A percentile compares a stretch with the other conserved stretches of the same genome.
Evolutionary conservation across 2,888 invertebrate genomes (phyloP).

Genomic region (Tetranychus piercei): DNA sequence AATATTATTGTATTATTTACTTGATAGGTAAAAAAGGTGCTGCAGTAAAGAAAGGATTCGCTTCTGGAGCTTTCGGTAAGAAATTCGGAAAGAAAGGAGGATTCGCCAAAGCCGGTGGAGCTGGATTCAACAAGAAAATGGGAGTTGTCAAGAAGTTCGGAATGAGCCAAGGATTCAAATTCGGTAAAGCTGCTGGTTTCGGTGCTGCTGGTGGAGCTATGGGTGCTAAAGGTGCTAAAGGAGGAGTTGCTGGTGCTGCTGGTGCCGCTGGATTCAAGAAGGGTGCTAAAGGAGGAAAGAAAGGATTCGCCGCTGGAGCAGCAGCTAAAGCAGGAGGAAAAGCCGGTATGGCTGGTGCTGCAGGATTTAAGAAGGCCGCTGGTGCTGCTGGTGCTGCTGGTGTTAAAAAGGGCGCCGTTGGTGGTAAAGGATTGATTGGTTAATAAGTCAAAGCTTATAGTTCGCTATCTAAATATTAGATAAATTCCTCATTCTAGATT

Average conservation of each 20-base stretch:
- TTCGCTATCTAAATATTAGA: too few species aligned
- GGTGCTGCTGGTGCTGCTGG: background rate
- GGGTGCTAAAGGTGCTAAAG: slow-evolving; percentile 17
- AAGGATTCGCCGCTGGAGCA: slow-evolving; percentile 15
- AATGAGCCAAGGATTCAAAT: slow-evolving; percentile 18
- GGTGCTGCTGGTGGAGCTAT: slow-evolving; percentile 21
- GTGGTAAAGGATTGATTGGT: background rate
- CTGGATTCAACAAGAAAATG: slow-evolving; percentile 17
- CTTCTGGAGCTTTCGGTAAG: slow-evolving; percentile 14
- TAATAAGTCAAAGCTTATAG: background rate
- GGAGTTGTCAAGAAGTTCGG: slow-evolving; percentile 16
- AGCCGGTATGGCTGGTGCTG: slow-evolving; percentile 17
- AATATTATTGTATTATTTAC: too few species aligned
- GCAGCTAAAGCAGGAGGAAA: slow-evolving; percentile 11
- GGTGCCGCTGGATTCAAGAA: slow-evolving; percentile 3
- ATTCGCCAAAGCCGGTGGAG: slow-evolving; percentile 15
- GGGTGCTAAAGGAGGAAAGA: slow-evolving; percentile 17
- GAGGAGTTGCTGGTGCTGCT: slow-evolving; percentile 12
- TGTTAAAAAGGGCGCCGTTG: background rate
- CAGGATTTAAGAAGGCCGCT: background rate
- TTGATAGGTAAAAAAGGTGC: slow-evolving; percentile 13
- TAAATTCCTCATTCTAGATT: background rate
- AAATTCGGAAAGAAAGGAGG: slow-evolving; percentile 17
- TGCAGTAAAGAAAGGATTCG: slow-evolving; percentile 12
- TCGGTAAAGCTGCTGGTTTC: slow-evolving; percentile 21